Evolutionary conservation across 2,113 vertebrate genomes (phyloP).

Genomic region (Myrmecophaga tridactyla): DNA sequence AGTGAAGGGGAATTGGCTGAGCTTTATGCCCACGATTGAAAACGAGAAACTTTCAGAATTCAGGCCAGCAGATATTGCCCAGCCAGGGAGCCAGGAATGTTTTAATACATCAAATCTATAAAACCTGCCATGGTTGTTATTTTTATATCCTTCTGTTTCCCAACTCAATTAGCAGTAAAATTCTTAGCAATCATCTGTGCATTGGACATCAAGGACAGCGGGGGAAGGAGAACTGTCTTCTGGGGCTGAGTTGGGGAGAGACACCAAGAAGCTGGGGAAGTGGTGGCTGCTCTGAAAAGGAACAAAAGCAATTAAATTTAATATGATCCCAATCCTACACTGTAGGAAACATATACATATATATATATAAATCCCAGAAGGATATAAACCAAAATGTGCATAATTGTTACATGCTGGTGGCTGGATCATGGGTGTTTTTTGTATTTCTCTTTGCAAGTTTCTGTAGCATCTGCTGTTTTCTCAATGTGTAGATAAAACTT

Average conservation of each 20-base stretch:
- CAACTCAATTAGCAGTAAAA: not conserved
- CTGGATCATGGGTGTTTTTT: not conserved
- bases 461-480: not conserved
- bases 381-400: not conserved
- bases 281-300: not conserved
- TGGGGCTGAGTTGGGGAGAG: not conserved
- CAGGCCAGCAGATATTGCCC: not conserved
- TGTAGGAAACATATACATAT: not conserved
- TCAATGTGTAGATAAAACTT: not conserved
- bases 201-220: not conserved
- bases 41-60: not conserved
- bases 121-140: not conserved
- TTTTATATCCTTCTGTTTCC: not conserved
- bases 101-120: not conserved
- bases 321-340: not conserved
- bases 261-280: not conserved
- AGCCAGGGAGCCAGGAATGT: not conserved
- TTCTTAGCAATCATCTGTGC: not conserved
- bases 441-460: not conserved
- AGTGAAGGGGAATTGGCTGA: not conserved
- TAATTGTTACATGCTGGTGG: not conserved
- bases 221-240: not conserved
- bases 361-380: not conserved
- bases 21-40: not conserved
- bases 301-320: not conserved